A percentile compares a stretch with the other conserved stretches of the same genome.
phyloP scores from a whole-genome alignment of 2,113 vertebrate species.

The Cochlearius cochlearius region DNA sequence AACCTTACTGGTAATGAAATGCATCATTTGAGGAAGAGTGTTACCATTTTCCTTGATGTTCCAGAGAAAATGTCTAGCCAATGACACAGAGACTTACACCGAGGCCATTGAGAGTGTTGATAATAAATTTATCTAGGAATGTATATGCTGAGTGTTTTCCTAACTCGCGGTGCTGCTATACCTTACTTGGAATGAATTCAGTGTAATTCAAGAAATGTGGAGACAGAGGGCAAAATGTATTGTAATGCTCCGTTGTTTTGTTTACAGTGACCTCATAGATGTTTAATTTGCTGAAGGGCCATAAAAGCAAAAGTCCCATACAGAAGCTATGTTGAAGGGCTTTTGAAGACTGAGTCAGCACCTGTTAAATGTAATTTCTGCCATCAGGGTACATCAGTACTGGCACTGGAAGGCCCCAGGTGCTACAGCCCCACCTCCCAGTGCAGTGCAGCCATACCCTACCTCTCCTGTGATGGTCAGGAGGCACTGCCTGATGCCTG shows the following conservation, averaged over 20 bases:
- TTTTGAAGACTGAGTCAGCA: neutral
- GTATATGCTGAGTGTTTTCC: neutral
- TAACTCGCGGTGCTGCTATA: neutral
- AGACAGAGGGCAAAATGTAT: neutral
- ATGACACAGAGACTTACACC: neutral
- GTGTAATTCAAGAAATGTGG: neutral
- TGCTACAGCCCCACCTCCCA: neutral
- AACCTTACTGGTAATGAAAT: neutral
- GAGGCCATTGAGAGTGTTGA: neutral
- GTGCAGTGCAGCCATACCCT: neutral
- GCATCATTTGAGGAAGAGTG: neutral
- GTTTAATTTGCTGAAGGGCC: neutral
- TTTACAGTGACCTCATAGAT: neutral
- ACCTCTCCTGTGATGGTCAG: neutral
- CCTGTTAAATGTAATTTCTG: neutral
- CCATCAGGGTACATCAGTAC: neutral
- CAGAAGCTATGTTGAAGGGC: neutral
- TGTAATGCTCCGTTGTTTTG: neutral
- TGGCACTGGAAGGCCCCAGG: neutral
- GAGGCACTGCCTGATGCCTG: neutral
- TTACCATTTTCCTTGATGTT: neutral
- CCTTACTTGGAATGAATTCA: conserved; percentile 32
- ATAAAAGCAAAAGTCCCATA: neutral
- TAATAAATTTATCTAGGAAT: conserved; percentile 48
- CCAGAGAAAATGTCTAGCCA: neutral